Evolutionary conservation across 2,113 vertebrate genomes (phyloP).

Genomic region (Euleptes europaea): DNA sequence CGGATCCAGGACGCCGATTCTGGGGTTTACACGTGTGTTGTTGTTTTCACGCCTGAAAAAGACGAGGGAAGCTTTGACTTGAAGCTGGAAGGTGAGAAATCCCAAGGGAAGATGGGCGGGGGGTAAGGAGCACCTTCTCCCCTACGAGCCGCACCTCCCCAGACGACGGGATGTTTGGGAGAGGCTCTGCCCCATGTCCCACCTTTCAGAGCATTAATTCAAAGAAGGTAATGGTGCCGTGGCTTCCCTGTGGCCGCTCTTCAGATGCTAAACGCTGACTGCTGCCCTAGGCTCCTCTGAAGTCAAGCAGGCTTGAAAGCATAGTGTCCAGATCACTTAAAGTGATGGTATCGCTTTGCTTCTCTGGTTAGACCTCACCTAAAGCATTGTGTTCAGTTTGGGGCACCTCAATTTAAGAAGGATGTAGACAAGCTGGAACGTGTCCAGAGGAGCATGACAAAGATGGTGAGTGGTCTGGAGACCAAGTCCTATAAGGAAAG

Average conservation of each 20-base stretch:
- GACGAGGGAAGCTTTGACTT: neutral
- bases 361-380: too few species aligned
- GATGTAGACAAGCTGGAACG: too few species aligned
- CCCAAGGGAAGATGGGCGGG: neutral
- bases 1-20: neutral
- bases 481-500: too few species aligned
- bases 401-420: too few species aligned
- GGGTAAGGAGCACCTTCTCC: neutral
- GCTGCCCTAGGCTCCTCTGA: too few species aligned
- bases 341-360: too few species aligned
- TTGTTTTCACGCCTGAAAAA: neutral
- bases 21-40: neutral
- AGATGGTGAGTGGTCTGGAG: too few species aligned
- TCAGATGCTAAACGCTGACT: neutral
- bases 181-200: neutral
- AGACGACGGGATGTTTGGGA: neutral
- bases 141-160: neutral
- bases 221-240: neutral
- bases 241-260: neutral
- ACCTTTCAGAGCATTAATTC: neutral
- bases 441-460: too few species aligned
- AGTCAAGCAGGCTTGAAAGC: too few species aligned
- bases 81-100: conserved; percentile 8
- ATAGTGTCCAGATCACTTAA: too few species aligned
- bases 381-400: too few species aligned